Evolutionary conservation across 2,113 vertebrate species (phyloP), one percentile per base, ranked within the genome.

Genomic region (Phalacrocorax aristotelis): DNA sequence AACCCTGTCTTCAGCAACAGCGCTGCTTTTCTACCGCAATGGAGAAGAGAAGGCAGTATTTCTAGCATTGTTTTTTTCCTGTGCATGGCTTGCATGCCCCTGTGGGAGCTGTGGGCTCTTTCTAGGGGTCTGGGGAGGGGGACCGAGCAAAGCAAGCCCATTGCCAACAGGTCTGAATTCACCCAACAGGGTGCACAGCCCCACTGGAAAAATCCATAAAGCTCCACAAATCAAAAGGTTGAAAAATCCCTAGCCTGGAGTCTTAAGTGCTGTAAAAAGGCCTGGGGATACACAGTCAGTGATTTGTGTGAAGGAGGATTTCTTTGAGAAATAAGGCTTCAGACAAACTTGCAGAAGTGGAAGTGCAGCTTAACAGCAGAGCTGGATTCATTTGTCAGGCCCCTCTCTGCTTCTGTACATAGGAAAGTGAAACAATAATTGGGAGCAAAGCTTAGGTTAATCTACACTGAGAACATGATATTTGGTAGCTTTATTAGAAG

Each of bases 361-460:
- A 92, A 89, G 58, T 2, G 30, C 51, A 58, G 38, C 71, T 94
- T 66, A 83, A 48, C 4, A 0, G 26, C 52, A 54, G 75, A 90
- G 66, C 76, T 38, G 27, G 51, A 54, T 81, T 94, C 75, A 30
- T 94, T 90, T 88, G 75, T 91, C 96, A 94, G 80, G 51, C 58
- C 64, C 20, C 54, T 86, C 92, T 74, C 79, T 83, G 85, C 48
- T 90, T 66, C 76, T 54, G 55, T 57, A 58, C 29, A 32, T 89
- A 55, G 60, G 79, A 71, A 84, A 94, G 68, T 2, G 68, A 89
- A 89, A 87, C 64, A 94, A 90, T 93, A 96, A 95, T 91, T 94
- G 92, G 85, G 92, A 97, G 85, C 92, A 93, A 97, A 94, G 90
- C 92, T 97, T 48, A 83, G 94, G 90, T 96, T 95, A 96, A 96